Evolutionary conservation across 1,140 invertebrate species (phyloP), one percentile per base, ranked within the genome.

Genomic region (Sitobion miscanthi): DNA sequence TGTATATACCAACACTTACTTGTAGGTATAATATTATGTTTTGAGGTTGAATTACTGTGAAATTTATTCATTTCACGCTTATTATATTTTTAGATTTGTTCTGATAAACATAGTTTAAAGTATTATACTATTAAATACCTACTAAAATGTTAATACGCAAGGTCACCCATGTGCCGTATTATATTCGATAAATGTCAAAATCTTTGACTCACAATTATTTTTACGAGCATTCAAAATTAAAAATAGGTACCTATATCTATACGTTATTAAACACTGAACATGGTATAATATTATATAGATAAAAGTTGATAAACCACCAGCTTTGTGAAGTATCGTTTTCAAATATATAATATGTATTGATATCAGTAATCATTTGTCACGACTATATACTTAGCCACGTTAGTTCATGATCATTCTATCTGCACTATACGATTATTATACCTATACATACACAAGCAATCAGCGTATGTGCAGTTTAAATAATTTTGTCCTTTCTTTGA

Each of bases 151-250:
- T 77, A n/a, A 77, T 77, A 77, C 14, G n/a, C 62, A 77, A 77
- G 62, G 62, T 77, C 30, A 77, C 30, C 62, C 62, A 77, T 77
- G 62, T 30, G 62, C 1, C 5, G 62, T 17, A 77, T 77, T 77
- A 77, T 35, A 77, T 77, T n/a, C 62, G 62, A 77, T 77, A 77
- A 77, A 77, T 77, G 62, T n/a, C 62, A 77, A 69, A 69, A 77
- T n/a, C 11, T n/a, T 69, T 77, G 3, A n/a, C 14, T n/a, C 62
- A n/a, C 30, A 77, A 77, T 77, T 77, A 77, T 77, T 77, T 77
- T 77, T 17, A 77, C 17, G 62, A 77, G 30, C 30, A 77, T 77
- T 77, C 30, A n/a, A 77, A 77, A 77, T 77, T n/a, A 77, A 0
- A 77, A 77, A 77, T 77, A 35, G 35, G 35, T 35, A 20, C n/a